Evolutionary conservation across 2,797 vertebrate genomes (phyloP).

Genomic region (Myotis findleyi): DNA sequence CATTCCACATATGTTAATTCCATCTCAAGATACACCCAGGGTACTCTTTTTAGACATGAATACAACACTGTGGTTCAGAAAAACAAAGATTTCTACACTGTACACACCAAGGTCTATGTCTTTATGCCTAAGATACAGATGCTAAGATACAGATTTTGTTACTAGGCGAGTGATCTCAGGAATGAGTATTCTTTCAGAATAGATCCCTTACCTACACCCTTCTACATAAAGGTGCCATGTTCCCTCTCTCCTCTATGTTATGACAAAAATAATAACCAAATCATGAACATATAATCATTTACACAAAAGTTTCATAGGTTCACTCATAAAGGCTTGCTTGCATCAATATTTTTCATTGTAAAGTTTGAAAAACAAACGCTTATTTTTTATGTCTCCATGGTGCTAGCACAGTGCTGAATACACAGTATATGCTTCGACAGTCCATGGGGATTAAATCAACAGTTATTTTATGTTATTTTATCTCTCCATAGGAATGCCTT

Average conservation of each 20-base stretch:
- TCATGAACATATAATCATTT: not conserved
- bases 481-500: not conserved
- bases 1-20: not conserved
- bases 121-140: not conserved
- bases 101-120: not conserved
- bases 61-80: not conserved
- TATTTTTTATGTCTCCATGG: not conserved
- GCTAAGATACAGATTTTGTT: not conserved
- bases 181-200: not conserved
- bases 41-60: not conserved
- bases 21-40: not conserved
- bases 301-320: not conserved
- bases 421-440: not conserved
- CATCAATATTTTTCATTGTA: not conserved
- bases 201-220: not conserved
- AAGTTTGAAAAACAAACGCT: not conserved
- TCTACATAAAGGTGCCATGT: not conserved
- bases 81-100: not conserved
- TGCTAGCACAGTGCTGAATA: not conserved
- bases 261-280: not conserved
- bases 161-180: not conserved
- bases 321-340: not conserved
- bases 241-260: not conserved
- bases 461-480: not conserved
- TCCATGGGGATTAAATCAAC: not conserved